Evolutionary conservation across 2,888 invertebrate species (phyloP).

Genomic region (Idaea dimidiata): DNA sequence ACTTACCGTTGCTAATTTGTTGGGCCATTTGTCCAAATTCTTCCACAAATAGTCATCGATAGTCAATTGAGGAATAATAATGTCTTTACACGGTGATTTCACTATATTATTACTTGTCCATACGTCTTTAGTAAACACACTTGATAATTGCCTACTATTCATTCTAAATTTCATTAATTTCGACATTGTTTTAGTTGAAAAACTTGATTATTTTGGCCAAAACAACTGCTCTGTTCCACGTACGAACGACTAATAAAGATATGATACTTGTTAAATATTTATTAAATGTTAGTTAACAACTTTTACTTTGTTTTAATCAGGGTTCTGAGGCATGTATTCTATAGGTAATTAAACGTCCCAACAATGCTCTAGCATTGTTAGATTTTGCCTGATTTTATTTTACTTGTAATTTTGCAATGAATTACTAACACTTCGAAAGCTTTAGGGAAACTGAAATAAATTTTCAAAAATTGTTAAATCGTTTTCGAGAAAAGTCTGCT

Average conservation of each 20-base stretch:
- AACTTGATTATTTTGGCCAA: not conserved
- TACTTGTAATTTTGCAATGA: too few species aligned
- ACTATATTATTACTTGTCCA: constrained; percentile 47
- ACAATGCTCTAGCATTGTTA: too few species aligned
- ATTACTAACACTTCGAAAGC: too few species aligned
- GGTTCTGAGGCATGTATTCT: too few species aligned
- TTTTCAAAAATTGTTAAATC: too few species aligned
- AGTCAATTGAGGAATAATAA: constrained; percentile 69
- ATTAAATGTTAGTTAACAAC: not conserved
- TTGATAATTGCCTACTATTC: constrained; percentile 21
- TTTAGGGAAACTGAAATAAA: too few species aligned
- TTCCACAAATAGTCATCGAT: constrained; percentile 81
- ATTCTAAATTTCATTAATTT: constrained; percentile 24
- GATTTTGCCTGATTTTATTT: too few species aligned
- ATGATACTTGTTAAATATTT: not conserved
- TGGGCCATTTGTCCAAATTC: constrained; percentile 80
- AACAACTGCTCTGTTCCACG: not conserved
- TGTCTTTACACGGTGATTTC: constrained; percentile 67
- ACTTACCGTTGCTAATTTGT: constrained; percentile 76
- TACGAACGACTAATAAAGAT: not conserved
- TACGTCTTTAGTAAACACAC: constrained; percentile 35
- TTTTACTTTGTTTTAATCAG: not conserved
- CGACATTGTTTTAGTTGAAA: constrained; percentile 20
- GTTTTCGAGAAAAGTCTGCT: too few species aligned
- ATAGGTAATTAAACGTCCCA: too few species aligned